Evolutionary conservation across 2,888 invertebrate genomes (phyloP), one percentile per base, ranked within the genome.

Genomic region (Drosophila niveifrons): DNA sequence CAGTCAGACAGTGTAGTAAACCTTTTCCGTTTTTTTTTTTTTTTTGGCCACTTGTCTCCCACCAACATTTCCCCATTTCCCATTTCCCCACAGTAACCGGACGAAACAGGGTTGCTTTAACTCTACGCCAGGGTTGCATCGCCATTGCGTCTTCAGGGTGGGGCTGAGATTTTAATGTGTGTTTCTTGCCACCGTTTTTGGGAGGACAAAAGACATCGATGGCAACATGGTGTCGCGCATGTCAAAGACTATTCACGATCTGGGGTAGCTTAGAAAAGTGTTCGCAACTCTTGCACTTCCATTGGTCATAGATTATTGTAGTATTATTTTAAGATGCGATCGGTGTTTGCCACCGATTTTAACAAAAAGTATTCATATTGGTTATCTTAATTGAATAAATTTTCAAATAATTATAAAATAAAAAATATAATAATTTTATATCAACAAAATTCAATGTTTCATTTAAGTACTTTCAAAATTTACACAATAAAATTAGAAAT

Each of bases 111-210:
- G 74, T 62, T 48, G 77, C 57, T 61, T 66, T 53, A 57, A 36
- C 72, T 47, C 51, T 46, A 34, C 74, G 13, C 36, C 67, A 63
- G 78, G 78, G 75, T 58, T 78, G 67, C 74, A 66, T 58, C 66
- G 55, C 58, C 59, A 36, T 55, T 51, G 36, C 11, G 36, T 23
- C 15, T 17, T 58, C 2, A 1, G 46, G 41, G 10, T 44, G 39
- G 13, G n/a, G 56, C n/a, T 15, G 23, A 36, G n/a, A n/a, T 6
- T 36, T 36, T 9, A 31, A 36, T 11, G 36, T 1, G n/a, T n/a
- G n/a, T n/a, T 4, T 11, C n/a, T 36, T n/a, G 36, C 36, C 36
- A 36, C 36, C n/a, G n/a, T n/a, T n/a, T 36, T n/a, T n/a, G 36
- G 36, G 36, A 3, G 23, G 23, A 23, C 23, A 23, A 23, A 6